Evolutionary conservation across 2,797 vertebrate species (phyloP).

Genomic region (Phrynocephalus vlangalii): DNA sequence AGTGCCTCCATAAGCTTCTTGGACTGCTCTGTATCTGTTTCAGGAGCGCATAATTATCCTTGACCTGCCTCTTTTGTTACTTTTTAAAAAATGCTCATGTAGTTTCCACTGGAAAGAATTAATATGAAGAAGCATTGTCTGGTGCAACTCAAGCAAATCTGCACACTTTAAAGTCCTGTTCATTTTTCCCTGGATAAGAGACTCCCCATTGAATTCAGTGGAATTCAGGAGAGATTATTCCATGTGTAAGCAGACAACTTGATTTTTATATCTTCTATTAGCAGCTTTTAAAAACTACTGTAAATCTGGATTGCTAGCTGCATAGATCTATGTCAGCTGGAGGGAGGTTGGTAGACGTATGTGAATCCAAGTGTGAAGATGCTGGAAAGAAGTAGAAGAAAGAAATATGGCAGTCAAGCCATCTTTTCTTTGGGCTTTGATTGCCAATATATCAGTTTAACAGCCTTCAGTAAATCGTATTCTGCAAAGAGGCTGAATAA

Average conservation of each 20-base stretch:
- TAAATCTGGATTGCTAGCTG: conserved; percentile 25
- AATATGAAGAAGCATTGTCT: background rate
- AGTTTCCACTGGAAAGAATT: background rate
- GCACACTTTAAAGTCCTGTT: background rate
- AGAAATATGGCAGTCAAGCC: conserved; percentile 30
- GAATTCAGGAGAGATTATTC: background rate
- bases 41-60: no score
- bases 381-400: background rate
- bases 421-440: conserved; percentile 35
- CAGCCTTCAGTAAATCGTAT: conserved; percentile 9
- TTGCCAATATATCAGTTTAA: conserved; percentile 40
- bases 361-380: background rate
- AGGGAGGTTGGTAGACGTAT: background rate
- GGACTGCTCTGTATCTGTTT: no score
- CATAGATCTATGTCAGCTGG: background rate
- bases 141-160: background rate
- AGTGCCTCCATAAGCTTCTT: no score
- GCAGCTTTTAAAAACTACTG: conserved; percentile 3
- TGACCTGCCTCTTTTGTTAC: no score
- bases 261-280: background rate
- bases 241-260: background rate
- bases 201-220: background rate
- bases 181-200: background rate
- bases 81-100: background rate
- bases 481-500: conserved; percentile 22